Base-by-base conservation (phyloP, 2,113 vertebrate species). In the Aramus guarauna region DNA sequence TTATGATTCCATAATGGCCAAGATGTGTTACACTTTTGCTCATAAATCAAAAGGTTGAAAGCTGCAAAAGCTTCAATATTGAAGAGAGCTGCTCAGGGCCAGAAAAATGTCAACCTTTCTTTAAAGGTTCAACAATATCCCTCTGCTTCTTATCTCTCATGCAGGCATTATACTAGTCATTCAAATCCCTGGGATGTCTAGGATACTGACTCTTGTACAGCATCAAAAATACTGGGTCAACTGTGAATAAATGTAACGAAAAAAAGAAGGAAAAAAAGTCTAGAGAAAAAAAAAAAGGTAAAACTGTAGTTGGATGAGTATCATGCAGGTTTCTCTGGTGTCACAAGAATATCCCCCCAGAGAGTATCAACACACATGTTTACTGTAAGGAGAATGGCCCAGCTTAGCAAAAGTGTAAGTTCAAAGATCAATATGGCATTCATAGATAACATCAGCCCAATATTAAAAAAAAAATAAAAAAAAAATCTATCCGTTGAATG, bases 71-170 rank as follows among this genome's bases (percentile, higher is more conserved):
- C 91, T 97, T 97, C 95, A 97, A 69, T 95, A 97, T 95, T 8
- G 77, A 97, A 97, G 64, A 95, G 73, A 95, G 91, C 90, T 96
- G 94, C 93, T 97, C 94, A 96, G 95, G 97, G 97, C 92, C 94
- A 96, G 92, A 66, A 97, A 97, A 98, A 98, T 95, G 96, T 97
- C 96, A 98, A 89, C 74, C 63, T 96, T 98, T 94, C 97, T 98
- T 98, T 96, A 97, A 96, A 97, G 78, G 96, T 97, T 97, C 95
- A 96, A 96, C 92, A 97, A 94, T 97, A 96, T 85, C 93, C 88
- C 94, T 96, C 92, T 96, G 80, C 96, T 97, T 97, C 97, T 97
- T 92, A 98, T 98, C 91, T 97, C 84, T 95, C 95, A 97, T 85
- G 94, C 64, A 97, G 93, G 93, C 85, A 95, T 97, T 98, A 97